A percentile compares a stretch with the other conserved stretches of the same genome.
Evolutionary conservation across 1,140 invertebrate genomes (phyloP).

Genomic region (Prorops nasuta): DNA sequence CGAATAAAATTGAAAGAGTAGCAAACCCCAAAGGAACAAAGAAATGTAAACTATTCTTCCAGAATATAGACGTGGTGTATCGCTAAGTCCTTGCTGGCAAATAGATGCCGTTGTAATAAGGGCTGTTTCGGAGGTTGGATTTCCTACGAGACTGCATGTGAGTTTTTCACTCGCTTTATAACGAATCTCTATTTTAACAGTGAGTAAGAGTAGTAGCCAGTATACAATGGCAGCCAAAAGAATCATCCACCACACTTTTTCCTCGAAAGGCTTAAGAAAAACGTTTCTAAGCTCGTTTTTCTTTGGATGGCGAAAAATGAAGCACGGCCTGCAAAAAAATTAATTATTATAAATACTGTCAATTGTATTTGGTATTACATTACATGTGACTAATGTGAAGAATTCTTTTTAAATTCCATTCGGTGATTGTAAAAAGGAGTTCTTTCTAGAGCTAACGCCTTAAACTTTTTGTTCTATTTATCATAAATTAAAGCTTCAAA

Average conservation of each 20-base stretch:
- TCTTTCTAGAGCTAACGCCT: too few species aligned
- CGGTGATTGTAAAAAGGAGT: too few species aligned
- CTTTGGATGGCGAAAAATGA: constrained; percentile 67
- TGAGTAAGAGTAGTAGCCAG: constrained; percentile 25
- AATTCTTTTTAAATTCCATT: too few species aligned
- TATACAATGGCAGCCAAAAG: constrained; percentile 20
- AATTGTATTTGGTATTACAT: background rate
- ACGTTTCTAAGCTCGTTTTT: constrained; percentile 59
- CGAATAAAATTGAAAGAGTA: constrained; percentile 72
- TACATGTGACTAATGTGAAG: too few species aligned
- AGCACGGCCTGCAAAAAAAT: constrained; percentile 53
- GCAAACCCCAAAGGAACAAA: constrained; percentile 63
- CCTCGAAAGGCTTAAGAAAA: constrained; percentile 37
- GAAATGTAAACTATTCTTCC: constrained; percentile 64
- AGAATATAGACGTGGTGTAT: constrained; percentile 54
- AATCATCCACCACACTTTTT: constrained; percentile 31
- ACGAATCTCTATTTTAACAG: constrained; percentile 21
- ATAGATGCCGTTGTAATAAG: constrained; percentile 51
- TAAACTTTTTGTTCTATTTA: background rate
- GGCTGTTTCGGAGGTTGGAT: constrained; percentile 29
- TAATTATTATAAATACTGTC: too few species aligned
- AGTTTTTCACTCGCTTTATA: background rate
- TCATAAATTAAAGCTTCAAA: too few species aligned
- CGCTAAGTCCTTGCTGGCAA: constrained; percentile 59
- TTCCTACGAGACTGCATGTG: constrained; percentile 4